These are phyloP conservation scores for Doris montereyensis DNA, from an alignment of 2,888 invertebrate genomes.

Conservation along the genomic window DNA sequence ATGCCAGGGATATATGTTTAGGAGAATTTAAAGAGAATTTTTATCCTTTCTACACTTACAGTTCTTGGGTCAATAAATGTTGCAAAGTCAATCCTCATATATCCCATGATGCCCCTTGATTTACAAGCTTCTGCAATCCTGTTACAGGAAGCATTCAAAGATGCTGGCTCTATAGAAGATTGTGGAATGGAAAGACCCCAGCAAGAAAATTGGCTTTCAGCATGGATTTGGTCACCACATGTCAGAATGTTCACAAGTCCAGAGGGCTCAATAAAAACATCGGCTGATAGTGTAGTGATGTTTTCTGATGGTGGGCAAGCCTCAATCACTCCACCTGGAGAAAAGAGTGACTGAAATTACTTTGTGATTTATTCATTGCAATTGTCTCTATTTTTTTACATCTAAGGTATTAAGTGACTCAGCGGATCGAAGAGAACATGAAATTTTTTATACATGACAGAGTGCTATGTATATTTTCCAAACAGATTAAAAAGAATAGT, in stretches of 20 bases:
- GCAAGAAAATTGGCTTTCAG: constrained; percentile 66
- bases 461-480: too few relatives aligned
- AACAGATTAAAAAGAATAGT: too few relatives aligned
- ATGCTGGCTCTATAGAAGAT: constrained; percentile 69
- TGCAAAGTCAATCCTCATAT: constrained; percentile 71
- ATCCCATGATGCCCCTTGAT: constrained; percentile 69
- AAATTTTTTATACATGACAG: too few relatives aligned
- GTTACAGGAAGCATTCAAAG: constrained; percentile 64
- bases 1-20: too few relatives aligned
- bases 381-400: too few relatives aligned
- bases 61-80: constrained; percentile 69
- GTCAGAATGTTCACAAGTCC: constrained; percentile 63
- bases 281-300: constrained; percentile 69
- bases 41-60: constrained; percentile 36
- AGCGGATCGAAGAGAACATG: too few relatives aligned
- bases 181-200: constrained; percentile 73
- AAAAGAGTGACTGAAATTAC: too few relatives aligned
- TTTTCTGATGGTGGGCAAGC: constrained; percentile 72
- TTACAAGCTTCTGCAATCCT: constrained; percentile 70
- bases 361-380: too few relatives aligned
- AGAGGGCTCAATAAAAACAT: constrained; percentile 71
- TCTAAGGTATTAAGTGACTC: too few relatives aligned
- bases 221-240: constrained; percentile 72
- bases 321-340: constrained; percentile 72
- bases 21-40: too few relatives aligned